A percentile compares a stretch with the other conserved stretches of the same genome.
Evolutionary conservation across 2,113 vertebrate genomes (phyloP).

Genomic region (Polypterus senegalus): DNA sequence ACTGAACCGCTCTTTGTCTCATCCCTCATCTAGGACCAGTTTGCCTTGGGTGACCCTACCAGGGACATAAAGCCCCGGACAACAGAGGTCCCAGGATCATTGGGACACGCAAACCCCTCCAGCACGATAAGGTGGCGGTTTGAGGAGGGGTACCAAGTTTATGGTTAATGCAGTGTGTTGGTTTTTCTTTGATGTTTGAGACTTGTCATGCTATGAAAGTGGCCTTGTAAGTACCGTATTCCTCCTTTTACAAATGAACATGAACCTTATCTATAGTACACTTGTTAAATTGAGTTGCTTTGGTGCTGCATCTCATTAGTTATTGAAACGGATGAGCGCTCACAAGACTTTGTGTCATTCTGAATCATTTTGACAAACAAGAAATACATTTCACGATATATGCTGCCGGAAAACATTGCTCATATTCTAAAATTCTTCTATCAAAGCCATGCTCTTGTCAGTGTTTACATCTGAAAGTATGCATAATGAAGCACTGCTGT

Average conservation of each 20-base stretch:
- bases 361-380: neutral
- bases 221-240: neutral
- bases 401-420: neutral
- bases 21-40: no score
- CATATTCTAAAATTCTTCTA: neutral
- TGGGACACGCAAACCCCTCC: no score
- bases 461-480: neutral
- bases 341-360: neutral
- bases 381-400: neutral
- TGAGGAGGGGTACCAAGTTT: no score
- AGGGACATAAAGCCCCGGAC: no score
- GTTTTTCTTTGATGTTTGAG: no score
- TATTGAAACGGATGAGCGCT: accelerated
- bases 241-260: neutral
- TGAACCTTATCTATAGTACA: neutral
- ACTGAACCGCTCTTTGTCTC: no score
- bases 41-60: no score
- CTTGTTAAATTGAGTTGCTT: neutral
- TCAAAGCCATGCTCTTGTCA: neutral
- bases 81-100: no score
- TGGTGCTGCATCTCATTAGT: neutral
- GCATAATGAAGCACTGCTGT: neutral
- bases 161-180: no score
- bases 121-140: no score
- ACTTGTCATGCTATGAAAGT: no score